These are phyloP conservation scores for Oreochromis aureus DNA, from an alignment of 2,113 vertebrate species.

Conservation along the genomic window DNA sequence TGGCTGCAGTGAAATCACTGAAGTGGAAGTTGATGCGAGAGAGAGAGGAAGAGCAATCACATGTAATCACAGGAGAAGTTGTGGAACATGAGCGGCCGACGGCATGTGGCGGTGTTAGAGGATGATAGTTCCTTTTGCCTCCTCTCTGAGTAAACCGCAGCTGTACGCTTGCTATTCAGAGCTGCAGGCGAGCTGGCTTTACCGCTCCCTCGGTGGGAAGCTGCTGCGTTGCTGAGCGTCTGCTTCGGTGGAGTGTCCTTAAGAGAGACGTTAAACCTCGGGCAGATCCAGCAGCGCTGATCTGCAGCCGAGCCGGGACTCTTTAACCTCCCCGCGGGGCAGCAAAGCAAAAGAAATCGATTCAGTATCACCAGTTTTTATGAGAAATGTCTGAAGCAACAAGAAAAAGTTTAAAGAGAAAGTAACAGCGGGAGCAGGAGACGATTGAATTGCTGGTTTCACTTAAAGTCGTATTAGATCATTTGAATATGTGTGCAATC, in stretches of 20 bases:
- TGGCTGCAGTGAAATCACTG: neutral
- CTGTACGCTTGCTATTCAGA: neutral
- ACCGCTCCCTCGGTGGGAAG: neutral
- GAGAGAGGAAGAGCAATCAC: neutral
- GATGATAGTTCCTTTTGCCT: neutral
- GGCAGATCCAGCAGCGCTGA: neutral
- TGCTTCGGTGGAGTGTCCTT: neutral
- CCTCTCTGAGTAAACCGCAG: neutral
- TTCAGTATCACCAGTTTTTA: neutral
- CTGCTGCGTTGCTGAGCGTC: neutral
- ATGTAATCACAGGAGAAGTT: neutral
- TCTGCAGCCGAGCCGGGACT: neutral
- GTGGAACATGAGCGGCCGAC: neutral
- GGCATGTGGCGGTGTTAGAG: neutral
- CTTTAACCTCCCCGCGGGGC: neutral
- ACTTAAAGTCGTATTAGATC: neutral
- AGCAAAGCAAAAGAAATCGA: neutral
- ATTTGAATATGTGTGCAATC: rapidly evolving
- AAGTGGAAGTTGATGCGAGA: neutral
- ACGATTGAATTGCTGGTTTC: neutral
- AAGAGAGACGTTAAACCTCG: neutral
- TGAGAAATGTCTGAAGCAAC: neutral
- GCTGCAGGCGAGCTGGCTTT: neutral
- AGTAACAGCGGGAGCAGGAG: neutral
- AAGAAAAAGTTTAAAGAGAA: neutral